A percentile compares a stretch with the other conserved stretches of the same genome.
These are phyloP conservation scores for Dissostichus mawsoni DNA, from an alignment of 2,113 vertebrate species.

Conservation along the genomic window DNA sequence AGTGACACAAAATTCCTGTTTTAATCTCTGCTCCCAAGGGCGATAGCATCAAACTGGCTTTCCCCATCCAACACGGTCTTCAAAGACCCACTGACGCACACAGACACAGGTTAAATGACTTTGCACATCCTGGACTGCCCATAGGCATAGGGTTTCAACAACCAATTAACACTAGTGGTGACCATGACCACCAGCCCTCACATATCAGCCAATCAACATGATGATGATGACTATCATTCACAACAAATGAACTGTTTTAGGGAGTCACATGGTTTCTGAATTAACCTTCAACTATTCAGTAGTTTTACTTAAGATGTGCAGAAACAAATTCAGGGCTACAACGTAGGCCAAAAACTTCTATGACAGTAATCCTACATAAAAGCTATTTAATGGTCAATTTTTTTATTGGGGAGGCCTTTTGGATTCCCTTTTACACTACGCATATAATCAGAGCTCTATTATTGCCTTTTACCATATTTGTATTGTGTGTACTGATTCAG, in stretches of 20 bases:
- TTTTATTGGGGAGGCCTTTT: not conserved
- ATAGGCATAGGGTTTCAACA: conserved; percentile 35
- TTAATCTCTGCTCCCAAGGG: no score
- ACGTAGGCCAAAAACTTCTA: no score
- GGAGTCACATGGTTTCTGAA: not conserved
- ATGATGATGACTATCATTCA: not conserved
- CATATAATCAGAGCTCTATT: not conserved
- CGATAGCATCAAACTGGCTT: conserved; percentile 29
- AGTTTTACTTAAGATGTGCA: no score
- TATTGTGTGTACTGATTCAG: not conserved
- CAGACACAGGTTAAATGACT: conserved; percentile 23
- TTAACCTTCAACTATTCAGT: not conserved
- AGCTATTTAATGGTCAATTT: no score
- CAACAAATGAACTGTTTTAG: not conserved
- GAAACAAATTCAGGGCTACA: no score
- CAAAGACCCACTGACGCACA: not conserved
- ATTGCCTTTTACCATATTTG: not conserved
- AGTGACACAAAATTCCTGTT: not conserved
- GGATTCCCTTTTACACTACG: no score
- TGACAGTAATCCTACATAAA: no score
- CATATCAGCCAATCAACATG: conserved; percentile 49
- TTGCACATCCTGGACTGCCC: not conserved
- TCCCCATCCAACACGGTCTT: not conserved
- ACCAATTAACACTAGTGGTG: conserved; percentile 38
- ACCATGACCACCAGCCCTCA: conserved; percentile 13